Evolutionary conservation across 2,797 vertebrate genomes (phyloP), one percentile per base, ranked within the genome.

Genomic region (Gila robusta): DNA sequence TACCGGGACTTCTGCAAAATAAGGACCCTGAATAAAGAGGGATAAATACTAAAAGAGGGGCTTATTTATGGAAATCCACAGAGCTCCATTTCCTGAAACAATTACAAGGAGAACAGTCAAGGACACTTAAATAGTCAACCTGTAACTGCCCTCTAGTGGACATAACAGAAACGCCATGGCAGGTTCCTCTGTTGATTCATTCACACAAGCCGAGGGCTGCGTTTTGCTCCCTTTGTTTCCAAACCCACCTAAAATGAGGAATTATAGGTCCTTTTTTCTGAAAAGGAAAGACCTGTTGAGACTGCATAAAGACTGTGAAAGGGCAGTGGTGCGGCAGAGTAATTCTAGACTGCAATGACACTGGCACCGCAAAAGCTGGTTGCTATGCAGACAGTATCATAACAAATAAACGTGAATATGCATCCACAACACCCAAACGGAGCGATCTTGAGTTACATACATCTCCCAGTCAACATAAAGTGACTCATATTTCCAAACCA

Each of bases 81-180:
- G 82, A 82, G 72, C 70, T 78, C 76, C 32, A 54, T 77, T 77
- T 85, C 54, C 44, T 72, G 66, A 79, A 84, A 70, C 66, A 70
- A 86, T 82, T 77, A 83, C 44, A 84, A 85, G 72, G 86, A 82
- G 47, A 44, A 32, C 54, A 80, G 56, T 83, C 86, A 88, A 35
- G 62, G 88, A 79, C 86, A 49, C 79, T 82, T 85, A 66, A 76
- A 66, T 32, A 73, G 66, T 52, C 37, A 47, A 84, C 67, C 64
- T 64, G 59, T 67, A 81, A 69, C 69, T 87, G 89, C 87, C 79
- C 87, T 89, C 90, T 90, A 84, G 89, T 82, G 90, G 89, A 80
- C 76, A 35, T 8, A 83, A 26, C 41, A 26, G 64, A 64, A 85
- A 88, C 28, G 2, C 1, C 56, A 35, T 3, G 39, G 17, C 23